A percentile compares a stretch with the other conserved stretches of the same genome.
Conservation (phyloP, 2,113 vertebrate species). For the Eulemur macaco region DNA sequence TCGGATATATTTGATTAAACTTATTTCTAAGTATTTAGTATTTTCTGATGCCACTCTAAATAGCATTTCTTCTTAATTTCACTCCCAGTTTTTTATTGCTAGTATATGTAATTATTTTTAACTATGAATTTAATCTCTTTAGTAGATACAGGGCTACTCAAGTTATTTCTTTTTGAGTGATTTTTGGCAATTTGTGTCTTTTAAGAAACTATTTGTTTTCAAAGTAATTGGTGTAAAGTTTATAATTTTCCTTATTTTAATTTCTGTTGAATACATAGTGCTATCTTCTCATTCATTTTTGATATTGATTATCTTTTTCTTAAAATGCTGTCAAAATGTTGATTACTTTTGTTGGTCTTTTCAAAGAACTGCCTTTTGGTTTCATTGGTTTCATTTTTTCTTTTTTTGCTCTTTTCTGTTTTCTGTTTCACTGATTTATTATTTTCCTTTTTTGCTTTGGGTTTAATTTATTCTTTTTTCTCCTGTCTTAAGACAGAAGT, state of each 20-base stretch:
- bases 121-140: background rate
- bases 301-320: background rate
- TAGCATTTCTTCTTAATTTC: background rate
- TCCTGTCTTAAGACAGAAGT: background rate
- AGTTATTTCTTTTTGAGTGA: background rate
- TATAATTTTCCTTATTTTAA: background rate
- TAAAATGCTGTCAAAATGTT: background rate
- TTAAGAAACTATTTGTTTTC: background rate
- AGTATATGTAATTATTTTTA: background rate
- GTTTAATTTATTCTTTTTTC: background rate
- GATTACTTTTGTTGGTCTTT: background rate
- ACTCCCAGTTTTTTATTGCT: background rate
- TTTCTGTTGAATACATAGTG: background rate
- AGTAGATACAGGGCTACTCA: background rate
- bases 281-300: background rate
- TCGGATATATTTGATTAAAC: background rate
- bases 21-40: background rate
- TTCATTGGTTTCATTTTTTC: background rate
- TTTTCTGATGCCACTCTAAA: background rate
- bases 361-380: background rate
- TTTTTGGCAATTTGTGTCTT: background rate
- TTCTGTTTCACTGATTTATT: background rate
- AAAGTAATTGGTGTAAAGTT: background rate
- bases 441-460: background rate
- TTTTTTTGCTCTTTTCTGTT: background rate